phyloP scores from a whole-genome alignment of 2,797 vertebrate species.

The Danio aesculapii region DNA sequence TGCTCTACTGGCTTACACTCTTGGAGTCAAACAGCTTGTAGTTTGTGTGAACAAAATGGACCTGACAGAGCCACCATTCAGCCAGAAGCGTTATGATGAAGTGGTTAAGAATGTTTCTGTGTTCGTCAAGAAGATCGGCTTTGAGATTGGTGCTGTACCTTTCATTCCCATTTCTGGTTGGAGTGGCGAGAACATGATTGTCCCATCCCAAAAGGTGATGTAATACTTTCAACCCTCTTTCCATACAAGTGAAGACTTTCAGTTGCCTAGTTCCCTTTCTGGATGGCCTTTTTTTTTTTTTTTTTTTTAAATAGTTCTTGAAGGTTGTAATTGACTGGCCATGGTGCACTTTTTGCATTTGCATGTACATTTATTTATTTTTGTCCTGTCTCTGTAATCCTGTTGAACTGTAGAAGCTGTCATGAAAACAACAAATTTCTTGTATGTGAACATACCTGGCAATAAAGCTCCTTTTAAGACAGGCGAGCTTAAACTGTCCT shows the following conservation, averaged over 20 bases:
- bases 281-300: too few relatives aligned
- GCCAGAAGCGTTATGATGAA: constrained; percentile 81
- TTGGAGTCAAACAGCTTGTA: constrained; percentile 85
- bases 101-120: constrained; percentile 75
- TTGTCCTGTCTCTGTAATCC: too few relatives aligned
- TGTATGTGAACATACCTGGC: too few relatives aligned
- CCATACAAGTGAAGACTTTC: neutral
- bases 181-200: constrained; percentile 84
- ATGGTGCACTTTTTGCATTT: too few relatives aligned
- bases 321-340: neutral
- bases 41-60: constrained; percentile 88
- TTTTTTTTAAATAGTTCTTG: too few relatives aligned
- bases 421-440: too few relatives aligned
- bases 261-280: neutral
- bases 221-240: rapidly evolving
- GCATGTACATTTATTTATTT: too few relatives aligned
- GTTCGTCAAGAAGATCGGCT: constrained; percentile 85
- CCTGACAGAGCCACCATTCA: constrained; percentile 79
- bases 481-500: too few relatives aligned
- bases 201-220: constrained; percentile 77
- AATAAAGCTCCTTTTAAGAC: too few relatives aligned
- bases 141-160: constrained; percentile 73
- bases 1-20: constrained; percentile 82
- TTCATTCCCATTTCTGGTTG: constrained; percentile 84
- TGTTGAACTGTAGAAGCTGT: too few relatives aligned